phyloP scores from a whole-genome alignment of 1,140 invertebrate species.

The Drosophila sp. region DNA sequence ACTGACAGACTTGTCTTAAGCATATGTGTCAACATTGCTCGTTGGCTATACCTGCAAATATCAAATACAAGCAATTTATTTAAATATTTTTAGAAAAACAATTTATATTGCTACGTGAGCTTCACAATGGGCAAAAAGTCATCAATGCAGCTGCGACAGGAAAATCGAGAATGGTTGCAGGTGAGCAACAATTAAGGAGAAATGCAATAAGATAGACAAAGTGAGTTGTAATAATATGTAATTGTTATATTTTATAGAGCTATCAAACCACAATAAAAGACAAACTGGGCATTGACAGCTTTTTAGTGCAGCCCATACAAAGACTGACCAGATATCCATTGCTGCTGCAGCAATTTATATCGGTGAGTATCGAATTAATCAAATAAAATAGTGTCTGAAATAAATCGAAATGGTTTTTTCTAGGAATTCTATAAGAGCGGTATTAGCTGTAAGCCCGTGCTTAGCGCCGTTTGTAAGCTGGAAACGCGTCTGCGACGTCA shows the following conservation, averaged over 20 bases:
- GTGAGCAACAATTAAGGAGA: slow-evolving; percentile 29
- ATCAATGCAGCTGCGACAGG: slow-evolving; percentile 77
- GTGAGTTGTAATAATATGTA: neutral
- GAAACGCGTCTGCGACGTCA: slow-evolving; percentile 80
- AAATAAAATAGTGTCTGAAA: too few species aligned
- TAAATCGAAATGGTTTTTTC: neutral
- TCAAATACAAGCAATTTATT: neutral
- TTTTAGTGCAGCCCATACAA: slow-evolving; percentile 84
- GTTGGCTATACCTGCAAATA: neutral
- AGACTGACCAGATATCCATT: slow-evolving; percentile 84
- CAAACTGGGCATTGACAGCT: slow-evolving; percentile 84
- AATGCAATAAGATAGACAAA: too few species aligned
- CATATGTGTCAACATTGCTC: neutral
- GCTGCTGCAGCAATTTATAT: slow-evolving; percentile 83
- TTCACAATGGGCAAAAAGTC: slow-evolving; percentile 81
- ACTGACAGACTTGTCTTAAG: slow-evolving; percentile 9
- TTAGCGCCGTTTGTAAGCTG: slow-evolving; percentile 76
- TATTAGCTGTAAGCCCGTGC: slow-evolving; percentile 78
- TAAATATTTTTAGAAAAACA: slow-evolving; percentile 68
- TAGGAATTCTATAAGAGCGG: slow-evolving; percentile 82
- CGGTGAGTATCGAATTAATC: slow-evolving; percentile 43
- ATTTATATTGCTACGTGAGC: slow-evolving; percentile 76
- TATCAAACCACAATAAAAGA: slow-evolving; percentile 81
- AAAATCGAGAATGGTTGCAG: slow-evolving; percentile 74
- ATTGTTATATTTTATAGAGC: slow-evolving; percentile 38